Evolutionary conservation across 2,888 invertebrate genomes (phyloP).

Genomic region (Acleris emargana): DNA sequence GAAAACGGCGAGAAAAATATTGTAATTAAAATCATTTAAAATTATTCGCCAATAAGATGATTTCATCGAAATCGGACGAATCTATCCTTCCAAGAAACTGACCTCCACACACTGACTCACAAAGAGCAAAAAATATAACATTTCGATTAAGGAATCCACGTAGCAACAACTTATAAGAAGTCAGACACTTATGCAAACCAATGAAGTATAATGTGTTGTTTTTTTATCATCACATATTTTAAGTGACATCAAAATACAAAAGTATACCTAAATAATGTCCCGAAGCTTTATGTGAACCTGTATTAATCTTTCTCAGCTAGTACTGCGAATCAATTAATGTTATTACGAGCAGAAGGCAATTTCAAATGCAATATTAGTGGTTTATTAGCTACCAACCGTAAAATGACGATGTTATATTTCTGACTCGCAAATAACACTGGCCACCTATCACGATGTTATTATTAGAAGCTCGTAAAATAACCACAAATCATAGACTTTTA

Average conservation of each 20-base stretch:
- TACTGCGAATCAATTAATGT: conserved; percentile 11
- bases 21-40: conserved; percentile 31
- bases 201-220: background rate
- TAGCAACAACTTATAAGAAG: conserved; percentile 17
- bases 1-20: conserved; percentile 23
- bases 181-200: background rate
- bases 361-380: conserved; percentile 13
- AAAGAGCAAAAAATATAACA: conserved; percentile 26
- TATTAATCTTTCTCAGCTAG: background rate
- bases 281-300: background rate
- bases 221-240: too few relatives aligned
- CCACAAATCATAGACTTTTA: conserved; percentile 21
- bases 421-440: conserved; percentile 14
- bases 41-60: conserved; percentile 30
- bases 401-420: conserved; percentile 8
- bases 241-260: background rate
- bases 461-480: conserved; percentile 13
- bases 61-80: conserved; percentile 33
- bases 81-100: conserved; percentile 50
- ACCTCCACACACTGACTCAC: conserved; percentile 45
- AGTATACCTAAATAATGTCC: background rate
- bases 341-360: conserved; percentile 10
- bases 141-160: conserved; percentile 4
- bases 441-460: conserved; percentile 23
- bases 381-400: conserved; percentile 20